These are phyloP conservation scores for Limanda limanda DNA, from an alignment of 2,113 vertebrate species.

Conservation along the genomic window DNA sequence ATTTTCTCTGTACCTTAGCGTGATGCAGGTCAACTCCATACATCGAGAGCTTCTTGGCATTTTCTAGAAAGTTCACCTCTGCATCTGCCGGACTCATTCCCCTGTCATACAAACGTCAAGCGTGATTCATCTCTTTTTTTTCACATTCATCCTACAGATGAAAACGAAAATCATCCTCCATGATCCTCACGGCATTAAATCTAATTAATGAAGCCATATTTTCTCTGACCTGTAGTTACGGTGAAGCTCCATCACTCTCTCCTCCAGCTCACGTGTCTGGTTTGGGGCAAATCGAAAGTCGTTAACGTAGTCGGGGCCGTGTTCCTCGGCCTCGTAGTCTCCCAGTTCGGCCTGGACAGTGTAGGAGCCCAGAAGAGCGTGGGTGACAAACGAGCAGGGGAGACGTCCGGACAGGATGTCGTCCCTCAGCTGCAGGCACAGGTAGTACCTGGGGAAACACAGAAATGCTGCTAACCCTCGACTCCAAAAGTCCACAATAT, in stretches of 20 bases:
- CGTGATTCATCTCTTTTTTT: slow-evolving; percentile 6
- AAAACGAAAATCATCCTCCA: background rate
- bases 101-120: slow-evolving; percentile 75
- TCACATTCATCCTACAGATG: slow-evolving; percentile 15
- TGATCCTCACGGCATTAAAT: slow-evolving; percentile 13
- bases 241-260: slow-evolving; percentile 97
- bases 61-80: slow-evolving; percentile 98
- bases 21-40: slow-evolving; percentile 99
- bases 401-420: slow-evolving; percentile 96
- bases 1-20: slow-evolving; percentile 89
- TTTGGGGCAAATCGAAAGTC: slow-evolving; percentile 97
- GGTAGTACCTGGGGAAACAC: slow-evolving; percentile 89
- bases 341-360: slow-evolving; percentile 96
- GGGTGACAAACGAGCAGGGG: slow-evolving; percentile 97
- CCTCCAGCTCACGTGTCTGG: slow-evolving; percentile 96
- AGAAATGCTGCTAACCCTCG: background rate
- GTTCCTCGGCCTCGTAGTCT: slow-evolving; percentile 91
- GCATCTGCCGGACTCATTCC: slow-evolving; percentile 98
- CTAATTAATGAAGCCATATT: background rate
- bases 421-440: slow-evolving; percentile 96
- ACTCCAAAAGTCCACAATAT: too few relatives aligned
- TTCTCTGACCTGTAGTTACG: slow-evolving; percentile 90
- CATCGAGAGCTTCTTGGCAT: slow-evolving; percentile 99
- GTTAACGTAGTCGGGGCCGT: slow-evolving; percentile 91
- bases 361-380: slow-evolving; percentile 96